Conservation (phyloP, 2,113 vertebrate genomes). For the pig (Sus scrofa) region DNA sequence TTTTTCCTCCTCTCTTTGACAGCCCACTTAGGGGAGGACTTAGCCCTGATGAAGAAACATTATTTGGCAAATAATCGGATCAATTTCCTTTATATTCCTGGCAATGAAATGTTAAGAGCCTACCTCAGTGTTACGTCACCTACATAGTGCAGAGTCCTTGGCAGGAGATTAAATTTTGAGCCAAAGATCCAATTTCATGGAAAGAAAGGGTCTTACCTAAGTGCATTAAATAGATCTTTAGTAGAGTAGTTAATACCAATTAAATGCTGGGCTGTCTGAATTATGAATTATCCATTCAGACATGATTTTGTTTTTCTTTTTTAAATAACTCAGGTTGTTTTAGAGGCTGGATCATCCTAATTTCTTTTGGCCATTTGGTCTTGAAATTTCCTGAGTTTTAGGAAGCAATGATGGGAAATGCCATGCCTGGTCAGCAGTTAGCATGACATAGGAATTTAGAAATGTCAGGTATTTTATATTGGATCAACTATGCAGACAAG, state of each 20-base stretch:
- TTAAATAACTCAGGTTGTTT: constrained; percentile 66
- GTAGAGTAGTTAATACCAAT: constrained; percentile 80
- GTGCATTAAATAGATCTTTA: constrained; percentile 75
- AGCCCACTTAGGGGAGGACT: constrained; percentile 62
- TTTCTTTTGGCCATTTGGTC: constrained; percentile 37
- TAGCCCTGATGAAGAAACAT: constrained; percentile 54
- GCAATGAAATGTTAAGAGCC: constrained; percentile 83
- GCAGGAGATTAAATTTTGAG: constrained; percentile 80
- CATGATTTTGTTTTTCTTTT: constrained; percentile 73
- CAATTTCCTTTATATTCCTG: constrained; percentile 82
- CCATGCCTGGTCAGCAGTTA: constrained; percentile 43
- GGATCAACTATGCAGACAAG: constrained; percentile 30
- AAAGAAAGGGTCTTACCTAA: constrained; percentile 80
- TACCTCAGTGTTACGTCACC: constrained; percentile 77
- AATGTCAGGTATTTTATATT: constrained; percentile 52
- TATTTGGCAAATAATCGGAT: constrained; percentile 82
- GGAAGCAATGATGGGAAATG: constrained; percentile 67
- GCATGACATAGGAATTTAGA: constrained; percentile 45
- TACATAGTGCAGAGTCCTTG: constrained; percentile 42
- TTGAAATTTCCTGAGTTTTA: constrained; percentile 70
- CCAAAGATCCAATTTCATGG: constrained; percentile 81
- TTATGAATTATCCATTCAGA: constrained; percentile 71
- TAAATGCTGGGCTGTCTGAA: constrained; percentile 72
- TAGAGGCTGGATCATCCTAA: constrained; percentile 46
- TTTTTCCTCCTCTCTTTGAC: constrained; percentile 44